A percentile compares a stretch with the other conserved stretches of the same genome.
phyloP scores from a whole-genome alignment of 1,140 invertebrate species.

The Polyergus mexicanus region DNA sequence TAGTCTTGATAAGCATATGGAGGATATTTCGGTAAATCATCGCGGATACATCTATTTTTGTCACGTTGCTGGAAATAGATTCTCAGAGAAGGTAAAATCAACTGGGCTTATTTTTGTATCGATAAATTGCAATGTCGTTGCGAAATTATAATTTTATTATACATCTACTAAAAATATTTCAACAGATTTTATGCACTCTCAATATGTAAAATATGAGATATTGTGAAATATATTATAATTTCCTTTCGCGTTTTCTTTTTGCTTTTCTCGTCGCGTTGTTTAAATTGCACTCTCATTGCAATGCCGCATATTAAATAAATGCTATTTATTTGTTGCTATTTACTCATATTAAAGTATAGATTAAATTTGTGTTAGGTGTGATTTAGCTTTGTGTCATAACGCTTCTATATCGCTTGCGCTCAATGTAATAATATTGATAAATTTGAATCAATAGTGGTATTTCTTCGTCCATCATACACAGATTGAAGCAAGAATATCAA shows the following conservation, averaged over 20 bases:
- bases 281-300: not conserved
- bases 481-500: not conserved
- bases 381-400: not conserved
- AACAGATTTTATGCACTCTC: not conserved
- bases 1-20: constrained; percentile 37
- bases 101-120: constrained; percentile 15
- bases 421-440: constrained; percentile 4
- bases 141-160: not conserved
- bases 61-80: constrained; percentile 72
- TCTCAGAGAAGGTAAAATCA: constrained; percentile 66
- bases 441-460: not conserved
- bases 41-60: constrained; percentile 71
- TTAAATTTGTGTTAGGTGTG: not conserved
- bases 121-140: not conserved
- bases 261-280: no score
- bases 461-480: not conserved
- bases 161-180: not conserved
- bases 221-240: no score
- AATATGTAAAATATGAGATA: not conserved
- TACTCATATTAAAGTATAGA: not conserved
- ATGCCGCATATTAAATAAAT: not conserved
- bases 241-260: no score
- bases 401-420: not conserved
- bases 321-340: no score
- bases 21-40: constrained; percentile 53